Evolutionary conservation across 2,113 vertebrate species (phyloP).

Genomic region (Pipa parva): DNA sequence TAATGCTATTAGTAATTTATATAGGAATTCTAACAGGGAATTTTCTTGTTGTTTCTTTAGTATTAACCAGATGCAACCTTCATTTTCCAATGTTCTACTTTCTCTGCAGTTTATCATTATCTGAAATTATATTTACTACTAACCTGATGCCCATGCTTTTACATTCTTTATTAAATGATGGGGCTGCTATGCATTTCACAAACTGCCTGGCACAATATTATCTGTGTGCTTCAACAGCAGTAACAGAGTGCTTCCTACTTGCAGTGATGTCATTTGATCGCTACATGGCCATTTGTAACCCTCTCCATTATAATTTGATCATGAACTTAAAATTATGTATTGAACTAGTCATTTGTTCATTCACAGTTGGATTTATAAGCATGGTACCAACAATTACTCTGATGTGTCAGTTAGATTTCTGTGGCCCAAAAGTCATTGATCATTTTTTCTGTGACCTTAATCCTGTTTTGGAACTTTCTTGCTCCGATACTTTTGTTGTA

Average conservation of each 20-base stretch:
- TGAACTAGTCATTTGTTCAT: slow-evolving; percentile 5
- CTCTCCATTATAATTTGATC: slow-evolving; percentile 5
- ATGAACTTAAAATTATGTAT: neutral
- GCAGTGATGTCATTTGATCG: slow-evolving; percentile 22
- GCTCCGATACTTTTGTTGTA: slow-evolving; percentile 38
- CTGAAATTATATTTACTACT: slow-evolving; percentile 5
- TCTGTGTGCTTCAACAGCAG: neutral
- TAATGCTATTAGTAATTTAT: slow-evolving; percentile 32
- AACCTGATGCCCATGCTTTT: slow-evolving; percentile 10
- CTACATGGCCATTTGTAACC: slow-evolving; percentile 18
- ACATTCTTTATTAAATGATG: neutral
- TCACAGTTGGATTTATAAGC: neutral
- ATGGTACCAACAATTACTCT: neutral
- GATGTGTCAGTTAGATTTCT: slow-evolving; percentile 12
- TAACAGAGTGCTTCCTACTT: slow-evolving; percentile 1
- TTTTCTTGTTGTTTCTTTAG: no score
- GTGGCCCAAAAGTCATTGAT: slow-evolving; percentile 8
- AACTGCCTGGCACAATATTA: slow-evolving; percentile 9
- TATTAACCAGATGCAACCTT: neutral
- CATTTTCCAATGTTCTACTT: slow-evolving; percentile 15
- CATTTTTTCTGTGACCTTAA: slow-evolving; percentile 13
- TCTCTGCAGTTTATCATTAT: slow-evolving; percentile 10
- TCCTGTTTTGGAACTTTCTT: slow-evolving; percentile 41
- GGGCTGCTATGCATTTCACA: neutral
- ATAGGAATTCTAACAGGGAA: neutral